These are phyloP conservation scores for Drosophila biarmipes DNA, from an alignment of 1,140 invertebrate species.

Conservation along the genomic window DNA sequence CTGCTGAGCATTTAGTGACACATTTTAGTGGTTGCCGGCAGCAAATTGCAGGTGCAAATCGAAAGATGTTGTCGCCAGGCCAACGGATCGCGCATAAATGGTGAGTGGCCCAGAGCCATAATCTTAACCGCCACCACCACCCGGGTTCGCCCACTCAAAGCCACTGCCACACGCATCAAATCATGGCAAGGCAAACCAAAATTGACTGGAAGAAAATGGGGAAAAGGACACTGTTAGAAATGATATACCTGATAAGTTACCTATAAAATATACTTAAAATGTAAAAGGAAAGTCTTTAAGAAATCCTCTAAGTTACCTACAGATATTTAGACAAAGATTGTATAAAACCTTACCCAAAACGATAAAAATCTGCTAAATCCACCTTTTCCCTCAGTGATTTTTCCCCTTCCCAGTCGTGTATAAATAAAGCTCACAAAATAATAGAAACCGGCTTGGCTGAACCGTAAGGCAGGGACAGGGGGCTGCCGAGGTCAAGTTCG, in stretches of 20 bases:
- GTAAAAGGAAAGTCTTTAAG: no score
- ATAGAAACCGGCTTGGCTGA: conserved; percentile 53
- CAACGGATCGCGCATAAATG: conserved; percentile 14
- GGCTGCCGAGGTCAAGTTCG: conserved; percentile 51
- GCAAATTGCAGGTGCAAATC: conserved; percentile 75
- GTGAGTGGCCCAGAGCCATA: conserved; percentile 6
- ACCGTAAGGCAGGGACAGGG: background rate
- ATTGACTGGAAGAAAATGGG: conserved; percentile 60
- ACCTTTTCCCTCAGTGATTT: conserved; percentile 7
- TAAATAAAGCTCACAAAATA: conserved; percentile 67
- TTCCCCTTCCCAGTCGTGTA: conserved; percentile 8
- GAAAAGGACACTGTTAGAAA: conserved; percentile 8
- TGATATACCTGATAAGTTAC: background rate
- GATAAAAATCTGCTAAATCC: background rate
- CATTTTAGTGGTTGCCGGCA: conserved; percentile 58
- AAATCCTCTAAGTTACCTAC: background rate
- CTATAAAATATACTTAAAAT: background rate
- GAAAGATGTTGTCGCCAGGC: conserved; percentile 67
- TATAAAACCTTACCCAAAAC: background rate
- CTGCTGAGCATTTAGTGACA: conserved; percentile 63
- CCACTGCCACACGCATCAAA: conserved; percentile 44
- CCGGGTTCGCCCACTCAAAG: background rate
- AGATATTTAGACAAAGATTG: background rate
- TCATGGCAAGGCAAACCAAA: conserved; percentile 63
- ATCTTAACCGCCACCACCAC: background rate